A percentile compares a stretch with the other conserved stretches of the same genome.
Conservation (phyloP, 2,797 vertebrate genomes). For the Nothura maculosa region DNA sequence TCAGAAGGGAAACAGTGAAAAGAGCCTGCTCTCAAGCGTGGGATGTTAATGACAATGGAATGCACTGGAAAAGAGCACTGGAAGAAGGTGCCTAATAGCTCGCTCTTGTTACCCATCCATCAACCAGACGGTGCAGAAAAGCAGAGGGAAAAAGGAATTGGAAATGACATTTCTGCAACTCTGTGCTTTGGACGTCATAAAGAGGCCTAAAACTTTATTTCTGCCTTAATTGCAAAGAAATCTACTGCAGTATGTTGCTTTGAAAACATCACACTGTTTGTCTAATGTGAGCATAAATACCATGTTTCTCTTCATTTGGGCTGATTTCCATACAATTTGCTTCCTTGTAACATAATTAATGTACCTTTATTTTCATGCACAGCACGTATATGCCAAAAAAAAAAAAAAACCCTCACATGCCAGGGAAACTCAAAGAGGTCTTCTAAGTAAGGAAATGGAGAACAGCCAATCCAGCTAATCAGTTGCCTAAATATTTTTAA, state of each 20-base stretch:
- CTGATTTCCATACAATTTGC: not conserved
- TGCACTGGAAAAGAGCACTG: not conserved
- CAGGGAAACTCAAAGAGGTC: not conserved
- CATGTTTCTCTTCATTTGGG: not conserved
- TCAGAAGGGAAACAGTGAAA: conserved; percentile 13
- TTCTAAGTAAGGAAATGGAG: conserved; percentile 14
- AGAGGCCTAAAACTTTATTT: not conserved
- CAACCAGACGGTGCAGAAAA: conserved; percentile 45
- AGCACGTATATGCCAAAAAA: not conserved
- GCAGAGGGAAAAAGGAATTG: conserved; percentile 3
- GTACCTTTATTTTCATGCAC: not conserved
- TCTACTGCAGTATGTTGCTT: not conserved
- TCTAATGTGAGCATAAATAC: not conserved
- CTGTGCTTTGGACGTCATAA: not conserved
- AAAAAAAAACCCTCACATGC: not conserved
- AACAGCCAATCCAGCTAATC: conserved; percentile 26
- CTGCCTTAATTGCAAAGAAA: not conserved
- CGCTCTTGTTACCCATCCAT: conserved; percentile 24
- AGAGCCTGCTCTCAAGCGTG: not conserved
- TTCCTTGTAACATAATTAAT: not conserved
- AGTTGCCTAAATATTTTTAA: conserved; percentile 54
- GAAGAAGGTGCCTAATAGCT: conserved; percentile 38
- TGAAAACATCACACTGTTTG: not conserved
- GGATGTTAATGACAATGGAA: not conserved
- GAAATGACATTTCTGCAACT: conserved; percentile 31